phyloP scores from a whole-genome alignment of 2,888 invertebrate species.

The Ecdyonurus torrentis region DNA sequence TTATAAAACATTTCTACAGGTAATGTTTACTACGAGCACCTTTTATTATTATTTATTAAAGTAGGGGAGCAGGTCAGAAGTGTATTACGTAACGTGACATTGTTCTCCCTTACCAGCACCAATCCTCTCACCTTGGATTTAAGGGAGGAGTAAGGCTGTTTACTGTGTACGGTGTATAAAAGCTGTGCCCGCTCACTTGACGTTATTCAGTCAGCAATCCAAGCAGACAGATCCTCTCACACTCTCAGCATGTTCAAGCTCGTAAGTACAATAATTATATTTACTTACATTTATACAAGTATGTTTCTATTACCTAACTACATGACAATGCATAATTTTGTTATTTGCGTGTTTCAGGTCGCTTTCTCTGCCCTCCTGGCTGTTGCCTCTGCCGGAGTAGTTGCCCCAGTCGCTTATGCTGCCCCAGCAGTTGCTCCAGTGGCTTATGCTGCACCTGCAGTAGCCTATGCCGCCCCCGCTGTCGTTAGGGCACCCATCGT shows the following conservation, averaged over 20 bases:
- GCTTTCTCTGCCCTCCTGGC: slow-evolving; percentile 1
- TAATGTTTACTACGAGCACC: too few relatives aligned
- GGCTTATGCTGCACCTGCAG: not conserved
- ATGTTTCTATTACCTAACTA: not conserved
- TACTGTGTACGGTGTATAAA: not conserved
- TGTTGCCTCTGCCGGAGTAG: not conserved
- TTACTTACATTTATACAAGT: not conserved
- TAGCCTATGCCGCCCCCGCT: not conserved
- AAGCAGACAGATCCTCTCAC: not conserved
- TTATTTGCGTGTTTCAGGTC: not conserved
- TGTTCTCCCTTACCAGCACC: too few relatives aligned
- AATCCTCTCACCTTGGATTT: not conserved
- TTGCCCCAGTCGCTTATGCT: not conserved
- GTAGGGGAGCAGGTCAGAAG: too few relatives aligned
- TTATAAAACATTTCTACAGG: too few relatives aligned
- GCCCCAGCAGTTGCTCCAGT: not conserved
- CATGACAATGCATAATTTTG: too few relatives aligned
- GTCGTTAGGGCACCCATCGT: not conserved
- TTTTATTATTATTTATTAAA: too few relatives aligned
- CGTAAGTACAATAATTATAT: not conserved
- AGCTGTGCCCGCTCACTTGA: not conserved
- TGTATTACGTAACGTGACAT: too few relatives aligned
- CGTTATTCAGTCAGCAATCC: not conserved
- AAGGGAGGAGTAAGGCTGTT: too few relatives aligned
- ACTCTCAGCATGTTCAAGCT: not conserved